A percentile compares a stretch with the other conserved stretches of the same genome.
These are phyloP conservation scores for Typhlichthys subterraneus DNA, from an alignment of 2,797 vertebrate genomes.

Conservation along the genomic window DNA sequence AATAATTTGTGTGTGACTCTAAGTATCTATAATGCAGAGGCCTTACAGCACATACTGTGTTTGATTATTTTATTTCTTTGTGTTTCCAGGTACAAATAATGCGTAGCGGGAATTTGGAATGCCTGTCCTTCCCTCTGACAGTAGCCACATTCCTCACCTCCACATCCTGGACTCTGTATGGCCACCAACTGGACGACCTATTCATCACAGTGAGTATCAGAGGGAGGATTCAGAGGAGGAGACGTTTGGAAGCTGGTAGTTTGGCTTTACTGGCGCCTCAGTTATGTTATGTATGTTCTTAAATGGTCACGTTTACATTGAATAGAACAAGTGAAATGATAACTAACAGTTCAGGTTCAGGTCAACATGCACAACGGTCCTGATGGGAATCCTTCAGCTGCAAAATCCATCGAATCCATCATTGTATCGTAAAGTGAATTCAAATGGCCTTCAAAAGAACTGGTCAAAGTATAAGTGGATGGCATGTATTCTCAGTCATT, in stretches of 20 bases:
- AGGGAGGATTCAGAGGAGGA: background rate
- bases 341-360: too few species aligned
- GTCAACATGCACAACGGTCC: too few species aligned
- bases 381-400: too few species aligned
- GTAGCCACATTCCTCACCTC: slow-evolving; percentile 90
- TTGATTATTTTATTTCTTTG: background rate
- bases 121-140: slow-evolving; percentile 88
- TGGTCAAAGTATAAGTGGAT: too few species aligned
- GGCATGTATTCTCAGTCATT: too few species aligned
- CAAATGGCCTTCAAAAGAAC: too few species aligned
- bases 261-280: too few species aligned
- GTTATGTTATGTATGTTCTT: too few species aligned
- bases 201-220: slow-evolving; percentile 83
- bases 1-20: background rate
- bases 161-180: slow-evolving; percentile 89
- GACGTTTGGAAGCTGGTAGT: background rate
- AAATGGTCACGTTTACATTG: too few species aligned
- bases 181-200: slow-evolving; percentile 80
- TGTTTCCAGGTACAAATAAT: slow-evolving; percentile 80
- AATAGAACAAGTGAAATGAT: too few species aligned
- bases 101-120: slow-evolving; percentile 80
- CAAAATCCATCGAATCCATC: too few species aligned
- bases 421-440: too few species aligned
- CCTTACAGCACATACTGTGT: background rate
- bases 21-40: background rate